Evolutionary conservation across 2,888 invertebrate species (phyloP).

Genomic region (Nephrotoma guestfalica): DNA sequence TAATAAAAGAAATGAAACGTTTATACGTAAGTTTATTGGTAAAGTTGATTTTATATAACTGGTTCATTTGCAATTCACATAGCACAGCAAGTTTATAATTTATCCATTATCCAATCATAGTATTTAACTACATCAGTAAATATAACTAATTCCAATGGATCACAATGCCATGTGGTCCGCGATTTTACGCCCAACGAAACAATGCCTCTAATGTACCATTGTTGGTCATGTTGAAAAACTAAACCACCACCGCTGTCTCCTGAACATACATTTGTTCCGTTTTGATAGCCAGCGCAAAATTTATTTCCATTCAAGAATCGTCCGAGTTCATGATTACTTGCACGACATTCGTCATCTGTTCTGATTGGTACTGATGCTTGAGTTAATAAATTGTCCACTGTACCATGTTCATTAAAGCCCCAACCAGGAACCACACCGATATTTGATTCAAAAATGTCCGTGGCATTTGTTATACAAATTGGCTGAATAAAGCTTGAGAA

Average conservation of each 20-base stretch:
- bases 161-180: slow-evolving; percentile 26
- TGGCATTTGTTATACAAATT: neutral
- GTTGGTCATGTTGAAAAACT: neutral
- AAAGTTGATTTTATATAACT: no score
- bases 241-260: neutral
- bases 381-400: neutral
- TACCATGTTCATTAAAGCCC: neutral
- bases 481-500: neutral
- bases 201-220: slow-evolving; percentile 12
- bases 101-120: slow-evolving; percentile 20
- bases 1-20: no score
- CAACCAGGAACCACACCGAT: neutral
- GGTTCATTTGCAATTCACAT: no score
- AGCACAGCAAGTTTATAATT: neutral
- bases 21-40: no score
- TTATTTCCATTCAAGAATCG: neutral
- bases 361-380: neutral
- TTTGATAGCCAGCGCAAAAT: neutral
- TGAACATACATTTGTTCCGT: neutral
- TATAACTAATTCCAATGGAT: slow-evolving; percentile 32
- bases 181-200: slow-evolving; percentile 13
- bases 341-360: neutral
- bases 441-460: neutral
- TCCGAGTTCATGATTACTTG: neutral
- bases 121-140: slow-evolving; percentile 33